A percentile compares a stretch with the other conserved stretches of the same genome.
phyloP scores from a whole-genome alignment of 2,888 invertebrate species.

The Geophilus truncorum region DNA sequence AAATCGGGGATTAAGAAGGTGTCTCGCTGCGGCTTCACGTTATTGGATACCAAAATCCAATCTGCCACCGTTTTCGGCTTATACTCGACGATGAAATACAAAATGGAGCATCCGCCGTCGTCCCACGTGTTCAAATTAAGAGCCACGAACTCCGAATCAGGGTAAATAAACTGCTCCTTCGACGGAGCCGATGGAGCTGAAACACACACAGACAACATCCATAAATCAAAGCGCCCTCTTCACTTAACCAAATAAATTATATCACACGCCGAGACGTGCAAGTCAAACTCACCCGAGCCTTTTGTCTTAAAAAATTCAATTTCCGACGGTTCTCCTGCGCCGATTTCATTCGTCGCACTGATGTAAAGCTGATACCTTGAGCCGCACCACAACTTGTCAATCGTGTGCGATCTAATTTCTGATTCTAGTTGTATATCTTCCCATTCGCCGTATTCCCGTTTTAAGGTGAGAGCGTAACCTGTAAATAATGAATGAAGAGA shows the following conservation, averaged over 20 bases:
- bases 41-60: conserved; percentile 57
- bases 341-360: conserved; percentile 35
- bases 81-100: conserved; percentile 67
- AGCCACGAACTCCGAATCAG: too few species aligned
- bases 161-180: conserved; percentile 74
- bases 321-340: conserved; percentile 34
- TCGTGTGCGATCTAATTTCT: conserved; percentile 10
- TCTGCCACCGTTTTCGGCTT: conserved; percentile 44
- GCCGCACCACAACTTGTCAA: conserved; percentile 36
- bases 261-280: too few species aligned
- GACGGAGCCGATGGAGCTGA: conserved; percentile 68
- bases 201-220: too few species aligned
- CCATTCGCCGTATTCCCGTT: conserved; percentile 37
- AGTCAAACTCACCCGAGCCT: conserved; percentile 53
- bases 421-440: conserved; percentile 36
- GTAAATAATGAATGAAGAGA: too few species aligned
- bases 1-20: conserved; percentile 59
- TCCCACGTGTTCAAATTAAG: conserved; percentile 80
- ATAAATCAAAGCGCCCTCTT: too few species aligned
- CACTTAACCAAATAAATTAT: too few species aligned
- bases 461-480: conserved; percentile 37
- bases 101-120: conserved; percentile 76
- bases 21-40: conserved; percentile 52
- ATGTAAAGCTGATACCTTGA: conserved; percentile 35
- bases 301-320: conserved; percentile 33